These are phyloP conservation scores for Sarotherodon lohbergeri DNA, from an alignment of 2,113 vertebrate genomes.

Conservation along the genomic window DNA sequence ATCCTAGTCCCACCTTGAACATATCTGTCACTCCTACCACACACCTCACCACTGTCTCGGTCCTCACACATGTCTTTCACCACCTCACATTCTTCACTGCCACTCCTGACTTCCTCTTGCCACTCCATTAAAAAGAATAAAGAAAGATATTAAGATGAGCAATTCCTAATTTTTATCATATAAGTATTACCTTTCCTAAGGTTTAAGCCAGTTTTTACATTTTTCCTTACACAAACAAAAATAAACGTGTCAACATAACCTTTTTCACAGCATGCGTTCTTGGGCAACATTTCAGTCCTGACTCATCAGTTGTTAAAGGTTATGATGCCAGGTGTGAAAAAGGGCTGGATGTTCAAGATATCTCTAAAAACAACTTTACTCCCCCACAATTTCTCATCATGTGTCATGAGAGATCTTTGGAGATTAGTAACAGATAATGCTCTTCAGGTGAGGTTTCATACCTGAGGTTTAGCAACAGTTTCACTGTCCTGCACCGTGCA, in stretches of 20 bases:
- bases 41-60: too few species aligned
- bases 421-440: neutral
- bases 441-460: neutral
- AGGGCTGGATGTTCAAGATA: neutral
- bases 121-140: fast-evolving
- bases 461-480: constrained; percentile 22
- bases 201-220: neutral
- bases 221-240: neutral
- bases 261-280: neutral
- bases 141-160: neutral
- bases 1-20: neutral
- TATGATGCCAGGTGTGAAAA: neutral
- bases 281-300: neutral
- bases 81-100: neutral
- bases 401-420: neutral
- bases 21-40: neutral
- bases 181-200: neutral
- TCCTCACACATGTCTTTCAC: neutral
- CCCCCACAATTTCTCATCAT: constrained; percentile 1
- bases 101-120: neutral
- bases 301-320: neutral
- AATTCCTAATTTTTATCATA: neutral
- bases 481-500: constrained; percentile 1
- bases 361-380: neutral
- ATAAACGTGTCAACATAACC: neutral